These are phyloP conservation scores for Stegophylla sp. DNA, from an alignment of 2,888 invertebrate genomes.

Conservation along the genomic window DNA sequence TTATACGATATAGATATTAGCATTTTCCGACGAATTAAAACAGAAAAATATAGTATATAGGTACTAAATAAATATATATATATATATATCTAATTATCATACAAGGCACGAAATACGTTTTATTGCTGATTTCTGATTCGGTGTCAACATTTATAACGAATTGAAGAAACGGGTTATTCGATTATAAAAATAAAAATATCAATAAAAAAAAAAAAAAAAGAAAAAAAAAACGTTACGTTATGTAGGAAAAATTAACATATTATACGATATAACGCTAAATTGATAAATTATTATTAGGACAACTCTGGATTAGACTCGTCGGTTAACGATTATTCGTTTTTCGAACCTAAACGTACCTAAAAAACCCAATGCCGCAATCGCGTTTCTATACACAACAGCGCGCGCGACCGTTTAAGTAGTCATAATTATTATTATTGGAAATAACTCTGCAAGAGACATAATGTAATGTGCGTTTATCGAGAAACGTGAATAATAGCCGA, in stretches of 20 bases:
- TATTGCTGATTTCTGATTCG: conserved; percentile 1
- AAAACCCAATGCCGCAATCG: no score
- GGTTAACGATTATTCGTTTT: conserved; percentile 15
- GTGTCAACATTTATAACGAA: not conserved
- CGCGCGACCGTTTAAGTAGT: not conserved
- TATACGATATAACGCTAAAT: not conserved
- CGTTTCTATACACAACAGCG: no score
- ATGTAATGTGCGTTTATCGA: not conserved
- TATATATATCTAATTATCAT: no score
- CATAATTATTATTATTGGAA: not conserved
- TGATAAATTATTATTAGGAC: not conserved
- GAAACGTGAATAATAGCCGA: conserved; percentile 4
- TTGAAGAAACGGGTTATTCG: conserved; percentile 1
- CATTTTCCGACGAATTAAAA: not conserved
- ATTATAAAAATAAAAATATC: not conserved
- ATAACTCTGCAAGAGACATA: not conserved
- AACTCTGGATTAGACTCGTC: not conserved
- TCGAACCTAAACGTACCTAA: not conserved
- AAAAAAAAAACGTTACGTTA: not conserved
- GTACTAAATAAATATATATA: not conserved
- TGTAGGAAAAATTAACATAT: not conserved
- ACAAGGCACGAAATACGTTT: not conserved
- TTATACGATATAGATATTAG: not conserved
- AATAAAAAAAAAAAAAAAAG: not conserved
- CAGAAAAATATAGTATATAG: no score